Conservation (phyloP, 2,888 invertebrate genomes). For the Diplazon laetatorius region DNA sequence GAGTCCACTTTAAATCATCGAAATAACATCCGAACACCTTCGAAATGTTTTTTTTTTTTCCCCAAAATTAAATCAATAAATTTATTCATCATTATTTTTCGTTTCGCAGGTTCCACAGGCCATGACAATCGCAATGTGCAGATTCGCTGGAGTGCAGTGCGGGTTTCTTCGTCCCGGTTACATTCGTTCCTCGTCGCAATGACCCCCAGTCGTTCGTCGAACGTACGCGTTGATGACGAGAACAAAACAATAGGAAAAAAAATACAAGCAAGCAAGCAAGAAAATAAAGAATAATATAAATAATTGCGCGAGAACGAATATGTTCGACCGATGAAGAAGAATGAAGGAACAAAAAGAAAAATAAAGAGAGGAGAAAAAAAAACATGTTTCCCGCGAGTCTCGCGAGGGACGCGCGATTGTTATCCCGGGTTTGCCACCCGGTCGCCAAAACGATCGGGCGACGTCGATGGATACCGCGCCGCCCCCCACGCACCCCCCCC, state of each 20-base stretch:
- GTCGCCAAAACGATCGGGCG: too few relatives aligned
- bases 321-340: too few relatives aligned
- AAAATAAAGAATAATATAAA: too few relatives aligned
- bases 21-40: too few relatives aligned
- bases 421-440: too few relatives aligned
- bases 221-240: slow-evolving; percentile 55
- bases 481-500: too few relatives aligned
- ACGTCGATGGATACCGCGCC: not conserved
- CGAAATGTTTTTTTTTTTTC: not conserved
- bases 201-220: slow-evolving; percentile 32
- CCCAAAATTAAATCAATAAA: not conserved
- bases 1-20: too few relatives aligned
- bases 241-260: slow-evolving; percentile 17
- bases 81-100: slow-evolving; percentile 66
- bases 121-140: slow-evolving; percentile 88
- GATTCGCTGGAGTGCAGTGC: slow-evolving; percentile 80
- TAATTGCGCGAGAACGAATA: slow-evolving; percentile 7
- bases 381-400: too few relatives aligned
- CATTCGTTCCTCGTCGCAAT: slow-evolving; percentile 47
- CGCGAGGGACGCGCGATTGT: too few relatives aligned
- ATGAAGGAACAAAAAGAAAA: not conserved
- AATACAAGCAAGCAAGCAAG: not conserved
- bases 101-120: slow-evolving; percentile 88
- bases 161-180: slow-evolving; percentile 68
- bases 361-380: not conserved